Evolutionary conservation across 2,797 vertebrate species (phyloP).

Genomic region (Pantherophis vulpinus): DNA sequence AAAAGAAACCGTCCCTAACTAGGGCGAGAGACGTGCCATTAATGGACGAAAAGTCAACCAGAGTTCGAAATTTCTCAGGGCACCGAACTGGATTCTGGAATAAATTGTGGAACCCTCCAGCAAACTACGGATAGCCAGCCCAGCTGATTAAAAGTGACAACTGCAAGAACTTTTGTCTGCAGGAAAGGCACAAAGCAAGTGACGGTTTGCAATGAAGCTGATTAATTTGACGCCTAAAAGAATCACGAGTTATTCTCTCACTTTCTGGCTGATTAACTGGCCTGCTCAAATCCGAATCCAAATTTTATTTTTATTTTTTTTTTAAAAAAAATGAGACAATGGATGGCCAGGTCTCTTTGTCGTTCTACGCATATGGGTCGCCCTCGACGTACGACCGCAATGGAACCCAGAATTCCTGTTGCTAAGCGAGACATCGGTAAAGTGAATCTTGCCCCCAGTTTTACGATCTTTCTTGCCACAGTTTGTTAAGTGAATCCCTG

Average conservation of each 20-base stretch:
- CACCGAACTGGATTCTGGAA: not conserved
- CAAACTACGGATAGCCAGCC: not conserved
- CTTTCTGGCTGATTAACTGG: not conserved
- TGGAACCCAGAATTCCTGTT: too few species aligned
- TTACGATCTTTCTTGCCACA: too few species aligned
- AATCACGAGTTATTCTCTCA: not conserved
- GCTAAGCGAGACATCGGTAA: too few species aligned
- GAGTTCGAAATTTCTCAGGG: not conserved
- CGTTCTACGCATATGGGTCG: not conserved
- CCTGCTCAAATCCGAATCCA: not conserved
- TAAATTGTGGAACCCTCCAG: not conserved
- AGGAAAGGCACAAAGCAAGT: constrained; percentile 10
- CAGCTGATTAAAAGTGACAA: constrained; percentile 9
- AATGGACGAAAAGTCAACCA: not conserved
- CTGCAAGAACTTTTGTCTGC: not conserved
- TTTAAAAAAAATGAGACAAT: not conserved
- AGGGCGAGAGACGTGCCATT: not conserved
- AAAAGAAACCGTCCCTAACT: not conserved
- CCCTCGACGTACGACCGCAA: too few species aligned
- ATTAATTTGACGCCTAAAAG: not conserved
- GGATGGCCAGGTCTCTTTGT: not conserved
- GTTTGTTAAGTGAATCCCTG: too few species aligned
- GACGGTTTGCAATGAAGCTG: not conserved
- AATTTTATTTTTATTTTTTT: not conserved
- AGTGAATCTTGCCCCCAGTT: too few species aligned